Evolutionary conservation across 2,888 invertebrate genomes (phyloP).

Genomic region (Eupithecia tripunctaria): DNA sequence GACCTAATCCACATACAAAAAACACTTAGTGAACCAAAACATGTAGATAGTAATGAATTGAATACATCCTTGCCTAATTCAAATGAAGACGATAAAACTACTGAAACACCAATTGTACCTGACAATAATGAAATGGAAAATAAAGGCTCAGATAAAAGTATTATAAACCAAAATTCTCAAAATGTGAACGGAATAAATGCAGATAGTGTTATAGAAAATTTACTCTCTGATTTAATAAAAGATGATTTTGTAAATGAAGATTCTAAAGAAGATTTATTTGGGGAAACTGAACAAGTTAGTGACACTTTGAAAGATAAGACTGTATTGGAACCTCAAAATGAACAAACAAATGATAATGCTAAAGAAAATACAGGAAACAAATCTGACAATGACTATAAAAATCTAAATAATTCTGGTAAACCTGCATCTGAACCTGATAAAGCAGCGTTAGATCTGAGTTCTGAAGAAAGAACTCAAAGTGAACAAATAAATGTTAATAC

Average conservation of each 20-base stretch:
- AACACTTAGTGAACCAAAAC: constrained; percentile 47
- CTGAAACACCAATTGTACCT: constrained; percentile 21
- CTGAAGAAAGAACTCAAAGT: constrained; percentile 3
- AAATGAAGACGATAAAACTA: constrained; percentile 22
- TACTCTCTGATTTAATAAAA: constrained; percentile 20
- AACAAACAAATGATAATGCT: not conserved
- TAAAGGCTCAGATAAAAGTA: constrained; percentile 11
- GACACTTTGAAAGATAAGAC: constrained; percentile 6
- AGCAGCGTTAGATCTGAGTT: not conserved
- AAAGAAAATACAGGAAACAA: not conserved
- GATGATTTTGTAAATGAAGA: constrained; percentile 14
- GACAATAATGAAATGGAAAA: constrained; percentile 27
- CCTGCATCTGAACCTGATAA: not conserved
- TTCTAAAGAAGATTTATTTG: not conserved
- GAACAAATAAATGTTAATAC: constrained; percentile 11
- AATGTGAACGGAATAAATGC: constrained; percentile 21
- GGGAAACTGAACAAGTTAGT: constrained; percentile 9
- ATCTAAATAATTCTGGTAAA: not conserved
- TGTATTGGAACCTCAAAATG: not conserved
- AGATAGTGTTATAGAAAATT: constrained; percentile 17
- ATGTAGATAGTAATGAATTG: constrained; percentile 52
- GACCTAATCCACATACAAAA: constrained; percentile 52
- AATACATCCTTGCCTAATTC: constrained; percentile 50
- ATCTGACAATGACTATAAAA: not conserved
- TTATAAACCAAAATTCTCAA: constrained; percentile 16